Evolutionary conservation across 2,113 vertebrate genomes (phyloP).

Genomic region (Pyrgilauda ruficollis): DNA sequence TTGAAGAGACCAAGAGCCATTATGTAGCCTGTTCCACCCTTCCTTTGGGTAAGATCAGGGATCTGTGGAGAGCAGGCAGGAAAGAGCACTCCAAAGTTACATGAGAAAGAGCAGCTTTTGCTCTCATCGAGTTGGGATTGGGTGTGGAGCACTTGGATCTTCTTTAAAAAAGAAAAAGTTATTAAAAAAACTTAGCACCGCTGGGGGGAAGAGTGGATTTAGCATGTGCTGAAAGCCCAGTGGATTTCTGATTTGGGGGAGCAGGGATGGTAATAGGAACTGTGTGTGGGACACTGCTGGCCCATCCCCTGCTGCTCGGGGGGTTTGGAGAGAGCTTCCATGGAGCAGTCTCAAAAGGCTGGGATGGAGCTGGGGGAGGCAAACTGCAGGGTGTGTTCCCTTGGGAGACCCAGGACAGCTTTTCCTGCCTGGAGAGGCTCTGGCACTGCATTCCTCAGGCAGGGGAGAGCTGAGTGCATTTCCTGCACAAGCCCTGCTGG

Average conservation of each 20-base stretch:
- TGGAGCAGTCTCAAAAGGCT: not conserved
- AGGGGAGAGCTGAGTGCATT: not conserved
- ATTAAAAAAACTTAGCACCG: not conserved
- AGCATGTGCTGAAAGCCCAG: not conserved
- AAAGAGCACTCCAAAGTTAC: not conserved
- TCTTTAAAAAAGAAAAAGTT: not conserved
- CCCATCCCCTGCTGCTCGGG: not conserved
- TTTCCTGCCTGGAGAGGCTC: not conserved
- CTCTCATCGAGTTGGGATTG: not conserved
- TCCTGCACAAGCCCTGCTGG: not conserved
- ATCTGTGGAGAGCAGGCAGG: not conserved
- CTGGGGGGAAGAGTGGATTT: not conserved
- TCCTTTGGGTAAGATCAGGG: not conserved
- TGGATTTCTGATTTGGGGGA: not conserved
- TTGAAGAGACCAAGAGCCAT: not conserved
- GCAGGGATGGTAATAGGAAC: not conserved
- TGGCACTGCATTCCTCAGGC: not conserved
- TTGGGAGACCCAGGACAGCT: not conserved
- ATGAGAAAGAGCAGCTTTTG: not conserved
- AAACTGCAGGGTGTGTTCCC: not conserved
- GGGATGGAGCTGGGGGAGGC: not conserved
- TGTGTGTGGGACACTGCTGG: not conserved
- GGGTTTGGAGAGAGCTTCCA: not conserved
- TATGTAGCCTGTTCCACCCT: not conserved
- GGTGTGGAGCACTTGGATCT: not conserved